A percentile compares a stretch with the other conserved stretches of the same genome.
Conservation (phyloP, 1,140 invertebrate species). For the Venturia canescens region DNA sequence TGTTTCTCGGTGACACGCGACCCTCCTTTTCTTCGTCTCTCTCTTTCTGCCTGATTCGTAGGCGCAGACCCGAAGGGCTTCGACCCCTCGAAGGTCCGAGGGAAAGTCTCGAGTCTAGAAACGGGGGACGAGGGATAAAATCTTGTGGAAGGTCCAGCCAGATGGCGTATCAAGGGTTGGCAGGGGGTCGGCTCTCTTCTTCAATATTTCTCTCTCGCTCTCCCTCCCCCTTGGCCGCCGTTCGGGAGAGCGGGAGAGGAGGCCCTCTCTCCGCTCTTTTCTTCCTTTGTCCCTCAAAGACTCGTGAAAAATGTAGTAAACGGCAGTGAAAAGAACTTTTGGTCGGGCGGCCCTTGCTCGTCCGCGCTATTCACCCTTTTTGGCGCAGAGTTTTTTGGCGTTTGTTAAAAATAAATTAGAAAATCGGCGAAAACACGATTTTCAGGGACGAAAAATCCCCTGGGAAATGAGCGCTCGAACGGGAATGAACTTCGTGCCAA, state of each 20-base stretch:
- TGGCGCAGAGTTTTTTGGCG: neutral
- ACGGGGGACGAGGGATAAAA: too few relatives aligned
- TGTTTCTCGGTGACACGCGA: too few relatives aligned
- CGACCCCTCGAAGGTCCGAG: too few relatives aligned
- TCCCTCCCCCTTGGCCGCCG: neutral
- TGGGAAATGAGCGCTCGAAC: too few relatives aligned
- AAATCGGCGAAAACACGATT: neutral
- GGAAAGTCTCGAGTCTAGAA: too few relatives aligned
- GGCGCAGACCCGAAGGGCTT: too few relatives aligned
- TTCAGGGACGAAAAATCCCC: neutral
- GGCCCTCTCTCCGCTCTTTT: neutral
- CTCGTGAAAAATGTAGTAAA: constrained; percentile 63
- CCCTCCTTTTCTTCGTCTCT: too few relatives aligned
- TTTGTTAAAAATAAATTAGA: neutral
- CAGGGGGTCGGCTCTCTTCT: neutral
- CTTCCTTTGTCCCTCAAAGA: constrained; percentile 1
- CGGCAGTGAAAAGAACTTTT: constrained; percentile 61
- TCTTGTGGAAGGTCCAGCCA: too few relatives aligned
- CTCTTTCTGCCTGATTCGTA: too few relatives aligned
- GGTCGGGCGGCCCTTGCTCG: constrained; percentile 35
- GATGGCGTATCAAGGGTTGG: neutral
- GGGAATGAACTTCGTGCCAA: too few relatives aligned
- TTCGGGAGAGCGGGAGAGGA: neutral
- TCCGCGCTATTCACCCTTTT: neutral
- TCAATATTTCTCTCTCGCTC: neutral